Evolutionary conservation across 2,888 invertebrate species (phyloP).

Genomic region (Hartigia nigra): DNA sequence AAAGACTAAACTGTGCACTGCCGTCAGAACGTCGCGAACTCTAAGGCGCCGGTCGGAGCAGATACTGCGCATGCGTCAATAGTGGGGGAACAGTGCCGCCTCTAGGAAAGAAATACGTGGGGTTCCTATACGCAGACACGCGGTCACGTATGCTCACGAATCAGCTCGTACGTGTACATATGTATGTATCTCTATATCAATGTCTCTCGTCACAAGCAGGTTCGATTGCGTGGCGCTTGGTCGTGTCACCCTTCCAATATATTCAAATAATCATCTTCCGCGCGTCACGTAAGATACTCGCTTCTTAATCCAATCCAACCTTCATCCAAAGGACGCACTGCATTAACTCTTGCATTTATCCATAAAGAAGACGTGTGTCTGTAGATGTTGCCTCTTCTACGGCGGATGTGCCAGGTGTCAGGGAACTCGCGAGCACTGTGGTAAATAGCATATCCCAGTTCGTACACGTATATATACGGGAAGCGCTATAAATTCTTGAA

Average conservation of each 20-base stretch:
- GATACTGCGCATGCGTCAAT: constrained; percentile 6
- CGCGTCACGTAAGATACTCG: not conserved
- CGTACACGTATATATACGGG: not conserved
- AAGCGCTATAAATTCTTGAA: not conserved
- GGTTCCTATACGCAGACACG: constrained; percentile 34
- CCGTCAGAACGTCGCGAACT: constrained; percentile 1
- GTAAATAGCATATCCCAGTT: not conserved
- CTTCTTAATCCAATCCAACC: not conserved
- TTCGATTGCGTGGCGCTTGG: constrained; percentile 44
- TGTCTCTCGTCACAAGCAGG: constrained; percentile 29
- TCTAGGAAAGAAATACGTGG: constrained; percentile 35
- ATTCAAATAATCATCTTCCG: constrained; percentile 39
- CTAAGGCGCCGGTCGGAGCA: not conserved
- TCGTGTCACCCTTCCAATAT: constrained; percentile 46
- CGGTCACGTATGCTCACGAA: constrained; percentile 25
- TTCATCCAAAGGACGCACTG: not conserved
- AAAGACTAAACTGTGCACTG: constrained; percentile 45
- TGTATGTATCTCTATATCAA: not conserved
- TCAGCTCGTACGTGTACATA: not conserved
- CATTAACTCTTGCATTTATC: not conserved
- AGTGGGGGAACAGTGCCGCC: constrained; percentile 1
- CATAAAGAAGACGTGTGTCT: not conserved
- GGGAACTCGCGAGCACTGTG: not conserved
- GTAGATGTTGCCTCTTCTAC: not conserved
- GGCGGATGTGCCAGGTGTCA: not conserved